Evolutionary conservation across 2,797 vertebrate species (phyloP).

Genomic region (Myotis pilosus): DNA sequence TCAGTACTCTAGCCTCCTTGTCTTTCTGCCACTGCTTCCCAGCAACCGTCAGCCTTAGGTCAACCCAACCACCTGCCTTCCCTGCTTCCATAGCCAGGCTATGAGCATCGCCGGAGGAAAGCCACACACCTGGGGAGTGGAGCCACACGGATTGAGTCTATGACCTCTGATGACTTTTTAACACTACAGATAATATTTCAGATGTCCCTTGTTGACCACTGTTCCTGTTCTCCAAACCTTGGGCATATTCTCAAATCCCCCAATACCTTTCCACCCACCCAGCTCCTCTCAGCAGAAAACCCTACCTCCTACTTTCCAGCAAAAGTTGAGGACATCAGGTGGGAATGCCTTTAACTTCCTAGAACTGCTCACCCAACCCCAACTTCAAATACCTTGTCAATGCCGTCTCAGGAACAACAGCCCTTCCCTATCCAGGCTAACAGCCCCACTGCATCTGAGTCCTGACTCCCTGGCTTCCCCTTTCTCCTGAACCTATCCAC

Average conservation of each 20-base stretch:
- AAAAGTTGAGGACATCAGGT: background rate
- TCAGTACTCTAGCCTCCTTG: background rate
- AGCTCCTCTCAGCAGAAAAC: background rate
- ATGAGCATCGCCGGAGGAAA: background rate
- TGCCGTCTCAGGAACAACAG: background rate
- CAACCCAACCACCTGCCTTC: background rate
- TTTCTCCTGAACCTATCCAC: background rate
- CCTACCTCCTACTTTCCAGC: background rate
- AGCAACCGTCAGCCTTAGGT: background rate
- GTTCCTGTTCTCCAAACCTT: background rate
- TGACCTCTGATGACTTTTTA: background rate
- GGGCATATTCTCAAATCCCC: background rate
- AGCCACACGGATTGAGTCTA: background rate
- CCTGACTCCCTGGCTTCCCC: background rate
- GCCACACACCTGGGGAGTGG: background rate
- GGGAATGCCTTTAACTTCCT: background rate
- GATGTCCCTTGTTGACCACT: background rate
- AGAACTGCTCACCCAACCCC: background rate
- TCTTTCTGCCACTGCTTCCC: background rate
- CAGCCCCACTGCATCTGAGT: background rate
- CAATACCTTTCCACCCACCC: no score
- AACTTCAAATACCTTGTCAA: background rate
- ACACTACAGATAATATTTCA: background rate
- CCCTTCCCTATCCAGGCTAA: background rate
- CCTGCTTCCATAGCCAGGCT: background rate